A percentile compares a stretch with the other conserved stretches of the same genome.
Conservation (phyloP, 2,888 invertebrate species). For the Protula sp. region DNA sequence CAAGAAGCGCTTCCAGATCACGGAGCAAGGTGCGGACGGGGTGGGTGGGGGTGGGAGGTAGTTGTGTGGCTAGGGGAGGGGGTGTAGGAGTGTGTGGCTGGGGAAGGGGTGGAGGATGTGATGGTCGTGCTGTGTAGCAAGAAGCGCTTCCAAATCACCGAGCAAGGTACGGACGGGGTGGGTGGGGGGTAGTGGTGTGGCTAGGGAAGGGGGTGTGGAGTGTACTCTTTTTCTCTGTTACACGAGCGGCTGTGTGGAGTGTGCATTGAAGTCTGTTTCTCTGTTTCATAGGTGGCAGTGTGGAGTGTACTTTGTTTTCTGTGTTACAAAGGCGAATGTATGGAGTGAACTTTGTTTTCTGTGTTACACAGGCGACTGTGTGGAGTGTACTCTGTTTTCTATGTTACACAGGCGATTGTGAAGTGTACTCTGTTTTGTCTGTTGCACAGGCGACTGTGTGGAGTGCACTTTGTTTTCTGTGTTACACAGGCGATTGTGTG, state of each 20-base stretch:
- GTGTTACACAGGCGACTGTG: background rate
- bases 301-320: too few relatives aligned
- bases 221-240: too few relatives aligned
- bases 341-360: background rate
- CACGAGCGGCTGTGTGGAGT: too few relatives aligned
- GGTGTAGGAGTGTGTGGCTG: too few relatives aligned
- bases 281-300: too few relatives aligned
- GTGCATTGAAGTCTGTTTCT: too few relatives aligned
- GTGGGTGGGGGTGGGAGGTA: too few relatives aligned
- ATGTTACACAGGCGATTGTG: background rate
- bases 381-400: background rate
- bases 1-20: slow-evolving; percentile 95
- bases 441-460: background rate
- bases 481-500: background rate
- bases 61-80: too few relatives aligned
- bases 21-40: slow-evolving; percentile 76
- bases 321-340: too few relatives aligned
- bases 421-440: background rate
- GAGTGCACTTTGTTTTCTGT: background rate
- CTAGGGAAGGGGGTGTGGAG: too few relatives aligned
- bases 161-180: slow-evolving; percentile 76
- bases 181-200: too few relatives aligned
- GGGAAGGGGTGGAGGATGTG: too few relatives aligned
- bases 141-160: slow-evolving; percentile 95
- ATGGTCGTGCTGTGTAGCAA: slow-evolving; percentile 95